phyloP scores from a whole-genome alignment of 2,888 invertebrate genomes.

The Plutella xylostella region DNA sequence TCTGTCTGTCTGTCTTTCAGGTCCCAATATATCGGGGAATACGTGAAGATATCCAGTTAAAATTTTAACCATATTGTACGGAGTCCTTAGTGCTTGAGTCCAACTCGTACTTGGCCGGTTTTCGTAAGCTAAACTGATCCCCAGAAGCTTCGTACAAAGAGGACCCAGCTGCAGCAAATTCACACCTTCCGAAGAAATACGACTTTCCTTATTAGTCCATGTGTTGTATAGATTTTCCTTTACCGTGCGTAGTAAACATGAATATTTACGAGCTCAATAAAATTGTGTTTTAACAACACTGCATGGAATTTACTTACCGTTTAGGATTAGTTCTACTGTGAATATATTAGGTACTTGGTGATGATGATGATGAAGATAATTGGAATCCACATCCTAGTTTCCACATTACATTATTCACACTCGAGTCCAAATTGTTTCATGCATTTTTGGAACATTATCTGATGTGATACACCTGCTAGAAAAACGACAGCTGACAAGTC shows the following conservation, averaged over 20 bases:
- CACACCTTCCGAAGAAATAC: slow-evolving; percentile 42
- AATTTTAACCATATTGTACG: not conserved
- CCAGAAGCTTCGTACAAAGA: no score
- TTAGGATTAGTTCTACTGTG: not conserved
- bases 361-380: no score
- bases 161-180: slow-evolving; percentile 44
- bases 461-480: not conserved
- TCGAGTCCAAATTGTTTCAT: not conserved
- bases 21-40: not conserved
- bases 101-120: slow-evolving; percentile 32
- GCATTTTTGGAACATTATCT: not conserved
- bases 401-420: no score
- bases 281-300: not conserved
- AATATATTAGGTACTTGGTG: not conserved
- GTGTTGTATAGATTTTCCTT: slow-evolving; percentile 23
- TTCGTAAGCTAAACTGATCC: no score
- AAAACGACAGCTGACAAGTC: not conserved
- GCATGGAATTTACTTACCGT: not conserved
- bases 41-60: not conserved
- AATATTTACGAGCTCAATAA: slow-evolving; percentile 31
- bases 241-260: slow-evolving; percentile 17
- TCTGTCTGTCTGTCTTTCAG: not conserved
- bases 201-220: slow-evolving; percentile 43
- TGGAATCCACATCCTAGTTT: no score
- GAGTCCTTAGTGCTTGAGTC: slow-evolving; percentile 14